These are phyloP conservation scores for Carcina quercana DNA, from an alignment of 2,888 invertebrate species.

Conservation along the genomic window DNA sequence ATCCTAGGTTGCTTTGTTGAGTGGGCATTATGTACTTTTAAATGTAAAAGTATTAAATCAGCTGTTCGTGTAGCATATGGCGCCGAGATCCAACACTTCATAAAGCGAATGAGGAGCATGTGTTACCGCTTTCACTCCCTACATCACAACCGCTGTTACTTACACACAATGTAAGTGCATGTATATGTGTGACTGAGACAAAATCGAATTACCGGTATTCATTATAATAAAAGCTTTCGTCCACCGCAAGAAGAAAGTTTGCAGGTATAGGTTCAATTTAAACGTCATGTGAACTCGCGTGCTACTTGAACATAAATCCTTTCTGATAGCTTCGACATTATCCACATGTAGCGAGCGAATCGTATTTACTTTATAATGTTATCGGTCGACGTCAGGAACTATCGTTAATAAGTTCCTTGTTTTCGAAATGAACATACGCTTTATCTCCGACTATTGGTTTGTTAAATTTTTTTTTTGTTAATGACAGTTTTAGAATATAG, in stretches of 20 bases:
- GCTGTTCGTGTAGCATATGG: conserved; percentile 65
- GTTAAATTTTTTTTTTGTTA: too few relatives aligned
- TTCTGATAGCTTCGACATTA: conserved; percentile 15
- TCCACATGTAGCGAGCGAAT: conserved; percentile 6
- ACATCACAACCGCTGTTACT: conserved; percentile 55
- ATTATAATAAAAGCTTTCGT: conserved; percentile 9
- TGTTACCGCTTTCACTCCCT: conserved; percentile 70
- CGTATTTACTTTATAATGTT: conserved; percentile 5
- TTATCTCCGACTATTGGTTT: too few relatives aligned
- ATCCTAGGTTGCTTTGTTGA: conserved; percentile 7
- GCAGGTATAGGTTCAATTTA: conserved; percentile 1
- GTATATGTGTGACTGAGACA: conserved; percentile 14
- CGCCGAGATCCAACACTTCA: conserved; percentile 58
- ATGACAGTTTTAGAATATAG: conserved; percentile 32
- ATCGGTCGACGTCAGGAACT: neutral
- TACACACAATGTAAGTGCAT: conserved; percentile 25
- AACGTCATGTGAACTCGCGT: conserved; percentile 17
- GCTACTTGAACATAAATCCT: conserved; percentile 16
- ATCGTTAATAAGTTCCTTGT: conserved; percentile 1
- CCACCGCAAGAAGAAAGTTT: conserved; percentile 9
- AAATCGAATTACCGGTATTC: conserved; percentile 8
- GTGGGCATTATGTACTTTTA: conserved; percentile 14
- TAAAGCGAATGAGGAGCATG: conserved; percentile 67
- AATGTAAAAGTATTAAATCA: conserved; percentile 43
- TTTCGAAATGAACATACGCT: neutral